Base-by-base conservation (phyloP, 2,888 invertebrate species). In the Euphydryas editha region DNA sequence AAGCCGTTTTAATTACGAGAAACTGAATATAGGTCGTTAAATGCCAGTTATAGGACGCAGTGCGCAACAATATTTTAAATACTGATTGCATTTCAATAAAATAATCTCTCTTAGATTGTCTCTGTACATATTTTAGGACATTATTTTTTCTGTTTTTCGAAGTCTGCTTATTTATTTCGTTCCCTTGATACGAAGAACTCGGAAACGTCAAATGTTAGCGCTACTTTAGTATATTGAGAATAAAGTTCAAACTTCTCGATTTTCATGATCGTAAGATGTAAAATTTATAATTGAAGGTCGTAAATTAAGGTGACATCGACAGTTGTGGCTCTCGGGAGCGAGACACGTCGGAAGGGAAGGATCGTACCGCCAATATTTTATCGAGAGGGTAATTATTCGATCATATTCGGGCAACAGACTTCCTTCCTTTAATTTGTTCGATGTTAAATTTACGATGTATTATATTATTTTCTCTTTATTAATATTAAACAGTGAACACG, bases 251-350 rank as follows among this genome's bases (percentile, higher is more conserved):
- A 51, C 54, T 65, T 37, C 7, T 39, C 15, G 10, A 10, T 21
- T 10, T 44, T 57, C 21, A 17, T 11, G 71, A 72, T 72, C 57
- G 70, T 78, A 77, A 80, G 84, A 87, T 87, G 86, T 86, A 80
- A 88, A 90, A 85, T 92, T 92, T 90, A 91, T 93, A 93, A 93
- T 93, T 93, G 92, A 87, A 86, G 85, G 87, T 83, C 90, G 92
- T 93, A 93, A 93, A 93, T 93, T 93, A 92, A 93, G 89, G 92
- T 93, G 93, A 93, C 93, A 93, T 86, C 91, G 91, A 89, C 93
- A 93, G 90, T 93, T 92, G 92, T 86, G 90, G 86, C 89, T 81
- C 89, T 80, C 78, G 76, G 81, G 72, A 72, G 71, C 67, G 73
- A 70, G 81, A 83, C 74, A 75, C 74, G 75, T 66, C 72, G 73